Conservation (phyloP, 1,140 invertebrate species). For the Drosophila truncata region DNA sequence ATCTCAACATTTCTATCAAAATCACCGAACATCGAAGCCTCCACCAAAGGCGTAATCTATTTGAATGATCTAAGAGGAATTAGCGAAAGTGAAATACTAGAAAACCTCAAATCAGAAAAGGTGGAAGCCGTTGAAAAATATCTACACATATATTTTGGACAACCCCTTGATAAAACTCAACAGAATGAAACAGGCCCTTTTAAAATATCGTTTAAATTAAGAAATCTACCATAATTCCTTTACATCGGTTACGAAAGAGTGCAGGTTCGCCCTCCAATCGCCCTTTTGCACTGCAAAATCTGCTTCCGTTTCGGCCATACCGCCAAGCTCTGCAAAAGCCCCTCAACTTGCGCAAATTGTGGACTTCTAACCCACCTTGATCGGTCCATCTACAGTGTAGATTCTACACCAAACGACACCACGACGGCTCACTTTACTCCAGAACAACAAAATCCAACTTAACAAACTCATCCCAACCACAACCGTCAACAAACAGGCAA, state of each 20-base stretch:
- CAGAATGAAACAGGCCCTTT: not conserved
- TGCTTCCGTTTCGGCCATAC: not conserved
- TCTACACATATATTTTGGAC: too few species aligned
- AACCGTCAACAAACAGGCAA: too few species aligned
- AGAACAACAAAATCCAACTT: too few species aligned
- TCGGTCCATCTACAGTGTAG: not conserved
- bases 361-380: not conserved
- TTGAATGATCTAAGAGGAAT: too few species aligned
- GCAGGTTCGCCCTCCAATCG: not conserved
- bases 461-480: too few species aligned
- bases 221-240: not conserved
- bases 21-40: not conserved
- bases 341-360: not conserved
- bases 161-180: too few species aligned
- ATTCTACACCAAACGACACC: not conserved
- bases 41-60: not conserved
- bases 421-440: not conserved
- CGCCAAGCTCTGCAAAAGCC: not conserved
- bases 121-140: too few species aligned
- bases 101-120: too few species aligned
- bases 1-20: not conserved
- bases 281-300: not conserved
- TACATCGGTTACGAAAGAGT: not conserved
- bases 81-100: too few species aligned
- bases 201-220: not conserved